Base-by-base conservation (phyloP, 92 coral and sea anemone genomes). In the Palythoa grandiflora region DNA sequence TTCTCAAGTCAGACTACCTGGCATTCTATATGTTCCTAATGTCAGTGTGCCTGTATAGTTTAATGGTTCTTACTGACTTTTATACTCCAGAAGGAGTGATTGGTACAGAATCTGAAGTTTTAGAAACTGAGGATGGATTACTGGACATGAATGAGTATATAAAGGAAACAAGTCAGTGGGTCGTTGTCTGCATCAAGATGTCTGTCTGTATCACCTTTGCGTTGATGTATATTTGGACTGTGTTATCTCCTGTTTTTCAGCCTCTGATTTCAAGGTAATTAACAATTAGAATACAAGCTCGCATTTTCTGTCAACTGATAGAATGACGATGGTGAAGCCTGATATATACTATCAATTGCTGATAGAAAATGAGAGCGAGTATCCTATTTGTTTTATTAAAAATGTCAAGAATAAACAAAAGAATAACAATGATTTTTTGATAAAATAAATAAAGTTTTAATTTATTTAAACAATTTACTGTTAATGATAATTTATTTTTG, bases 71-170 rank as follows among this genome's bases (percentile, higher is more conserved):
- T 10, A 91, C 96, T 84, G 88, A 93, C 75, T 95, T 84, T 73
- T 93, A 91, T 52, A 95, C 98, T 1, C 94, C 98, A 11, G 98
- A 95, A 63, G 98, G 98, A 38, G 94, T 93, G 36, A 89, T 95
- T 1, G 98, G 95, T 15, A 95, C 94, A 17, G 94, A 89, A 38
- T 87, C 80, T 1, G 92, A 89, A 75, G 87, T 95, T 2, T n/a
- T 95, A n/a, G 95, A 91, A 80, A 88, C 92, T 6, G 93, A 92
- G 2, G 91, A 87, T 71, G 93, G 93, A 36, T 88, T 95, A 8
- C 38, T 92, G 3, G 98, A 93, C 80, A 92, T 93, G 89, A 89
- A 93, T 85, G 92, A 91, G 57, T 95, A 95, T 61, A 92, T 91
- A 2, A 93, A 88, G 72, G 91, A 91, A 38, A 83, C 89, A 13